Evolutionary conservation across 1,140 invertebrate genomes (phyloP).

Genomic region (Pogonus chalceus): DNA sequence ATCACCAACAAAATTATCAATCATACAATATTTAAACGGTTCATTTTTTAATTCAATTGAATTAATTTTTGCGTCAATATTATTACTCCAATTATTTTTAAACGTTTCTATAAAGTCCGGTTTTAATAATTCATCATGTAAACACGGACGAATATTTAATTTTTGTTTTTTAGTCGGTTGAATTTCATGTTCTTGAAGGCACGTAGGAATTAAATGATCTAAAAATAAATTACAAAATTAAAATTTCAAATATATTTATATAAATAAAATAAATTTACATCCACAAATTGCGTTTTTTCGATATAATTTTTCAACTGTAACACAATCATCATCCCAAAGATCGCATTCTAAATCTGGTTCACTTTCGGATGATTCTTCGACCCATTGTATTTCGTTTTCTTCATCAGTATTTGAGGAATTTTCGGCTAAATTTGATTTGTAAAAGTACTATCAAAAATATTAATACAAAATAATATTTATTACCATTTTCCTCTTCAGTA

Average conservation of each 20-base stretch:
- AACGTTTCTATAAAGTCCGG: constrained; percentile 26
- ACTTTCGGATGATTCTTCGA: constrained; percentile 24
- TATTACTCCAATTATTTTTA: constrained; percentile 30
- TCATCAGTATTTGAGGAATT: not conserved
- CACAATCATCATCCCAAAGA: constrained; percentile 26
- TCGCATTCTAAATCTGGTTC: constrained; percentile 28
- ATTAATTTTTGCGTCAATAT: constrained; percentile 20
- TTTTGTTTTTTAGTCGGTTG: constrained; percentile 13
- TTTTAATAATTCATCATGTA: constrained; percentile 13
- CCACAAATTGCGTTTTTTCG: constrained; percentile 18
- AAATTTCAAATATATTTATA: constrained; percentile 6
- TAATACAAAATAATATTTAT: not conserved
- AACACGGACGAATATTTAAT: constrained; percentile 17
- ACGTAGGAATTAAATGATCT: constrained; percentile 30
- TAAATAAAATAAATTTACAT: constrained; percentile 18
- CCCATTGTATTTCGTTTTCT: constrained; percentile 8
- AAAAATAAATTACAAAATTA: constrained; percentile 12
- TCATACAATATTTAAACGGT: constrained; percentile 45
- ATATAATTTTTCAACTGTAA: constrained; percentile 11
- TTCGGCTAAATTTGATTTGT: not conserved
- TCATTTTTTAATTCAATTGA: constrained; percentile 34
- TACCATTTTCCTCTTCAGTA: not conserved
- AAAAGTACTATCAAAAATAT: not conserved
- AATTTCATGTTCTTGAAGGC: constrained; percentile 1
- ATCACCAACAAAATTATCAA: constrained; percentile 47